Percentiles rank a stretch among this genome's conserved stretches.
Evolutionary conservation across 2,797 vertebrate species (phyloP).

Genomic region (Rhabdophis nuchalis): DNA sequence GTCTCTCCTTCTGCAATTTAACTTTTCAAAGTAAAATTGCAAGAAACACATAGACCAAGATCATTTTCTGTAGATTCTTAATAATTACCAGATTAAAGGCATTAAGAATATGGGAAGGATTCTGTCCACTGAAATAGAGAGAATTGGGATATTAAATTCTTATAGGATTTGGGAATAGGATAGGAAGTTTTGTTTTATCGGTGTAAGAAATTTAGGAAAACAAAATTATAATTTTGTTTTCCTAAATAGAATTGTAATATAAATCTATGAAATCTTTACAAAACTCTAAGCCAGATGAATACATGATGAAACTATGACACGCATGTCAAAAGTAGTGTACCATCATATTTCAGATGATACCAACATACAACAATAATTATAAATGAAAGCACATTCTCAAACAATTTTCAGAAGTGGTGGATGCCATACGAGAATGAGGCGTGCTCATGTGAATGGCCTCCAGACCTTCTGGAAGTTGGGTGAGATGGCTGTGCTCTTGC

Average conservation of each 20-base stretch:
- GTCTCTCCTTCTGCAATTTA: background rate
- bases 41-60: background rate
- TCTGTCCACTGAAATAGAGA: background rate
- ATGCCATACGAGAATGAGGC: background rate
- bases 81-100: background rate
- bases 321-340: background rate
- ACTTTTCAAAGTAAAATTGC: background rate
- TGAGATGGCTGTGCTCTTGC: background rate
- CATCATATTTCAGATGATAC: background rate
- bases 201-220: background rate
- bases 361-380: background rate
- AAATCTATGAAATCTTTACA: background rate
- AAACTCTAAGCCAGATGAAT: background rate
- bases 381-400: background rate
- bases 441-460: background rate
- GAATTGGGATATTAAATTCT: background rate
- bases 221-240: background rate
- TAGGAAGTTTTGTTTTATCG: too few relatives aligned
- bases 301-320: too few relatives aligned
- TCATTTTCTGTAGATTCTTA: background rate
- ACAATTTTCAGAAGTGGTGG: background rate
- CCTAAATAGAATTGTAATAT: background rate
- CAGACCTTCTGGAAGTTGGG: background rate
- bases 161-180: background rate
- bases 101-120: background rate